Evolutionary conservation across 2,888 invertebrate species (phyloP).

Genomic region (Suillia variegata): DNA sequence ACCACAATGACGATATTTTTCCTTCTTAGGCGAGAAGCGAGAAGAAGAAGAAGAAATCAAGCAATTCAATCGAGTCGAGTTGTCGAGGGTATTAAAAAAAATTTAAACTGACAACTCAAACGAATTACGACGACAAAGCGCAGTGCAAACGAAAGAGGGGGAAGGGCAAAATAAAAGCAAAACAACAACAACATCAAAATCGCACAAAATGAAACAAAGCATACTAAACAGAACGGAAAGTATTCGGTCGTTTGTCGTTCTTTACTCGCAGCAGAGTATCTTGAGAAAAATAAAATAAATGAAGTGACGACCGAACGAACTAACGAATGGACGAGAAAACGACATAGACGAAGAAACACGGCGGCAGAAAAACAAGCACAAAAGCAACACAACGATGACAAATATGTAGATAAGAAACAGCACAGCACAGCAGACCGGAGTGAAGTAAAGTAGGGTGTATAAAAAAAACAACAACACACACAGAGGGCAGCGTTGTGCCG

Average conservation of each 20-base stretch:
- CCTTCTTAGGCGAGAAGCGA: too few species aligned
- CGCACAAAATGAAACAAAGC: not conserved
- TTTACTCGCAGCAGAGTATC: too few species aligned
- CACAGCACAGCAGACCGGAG: constrained; percentile 2
- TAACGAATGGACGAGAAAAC: too few species aligned
- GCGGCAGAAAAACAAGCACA: constrained; percentile 16
- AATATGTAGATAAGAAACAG: constrained; percentile 52
- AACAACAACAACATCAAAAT: not conserved
- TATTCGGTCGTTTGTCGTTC: too few species aligned
- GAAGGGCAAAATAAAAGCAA: too few species aligned
- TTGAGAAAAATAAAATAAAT: constrained; percentile 23
- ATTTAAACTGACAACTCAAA: not conserved
- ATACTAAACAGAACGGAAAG: not conserved
- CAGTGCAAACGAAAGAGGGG: not conserved
- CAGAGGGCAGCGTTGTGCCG: constrained; percentile 7
- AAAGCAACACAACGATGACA: constrained; percentile 40
- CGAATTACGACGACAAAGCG: not conserved
- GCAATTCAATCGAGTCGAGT: not conserved
- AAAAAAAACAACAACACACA: constrained; percentile 10
- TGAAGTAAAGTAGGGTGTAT: not conserved
- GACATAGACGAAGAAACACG: constrained; percentile 11
- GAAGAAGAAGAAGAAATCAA: too few species aligned
- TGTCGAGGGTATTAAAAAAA: not conserved
- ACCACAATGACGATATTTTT: too few species aligned
- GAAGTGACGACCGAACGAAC: constrained; percentile 20